Base-by-base conservation (phyloP, 2,113 vertebrate genomes). In the Thamnophis sirtalis region DNA sequence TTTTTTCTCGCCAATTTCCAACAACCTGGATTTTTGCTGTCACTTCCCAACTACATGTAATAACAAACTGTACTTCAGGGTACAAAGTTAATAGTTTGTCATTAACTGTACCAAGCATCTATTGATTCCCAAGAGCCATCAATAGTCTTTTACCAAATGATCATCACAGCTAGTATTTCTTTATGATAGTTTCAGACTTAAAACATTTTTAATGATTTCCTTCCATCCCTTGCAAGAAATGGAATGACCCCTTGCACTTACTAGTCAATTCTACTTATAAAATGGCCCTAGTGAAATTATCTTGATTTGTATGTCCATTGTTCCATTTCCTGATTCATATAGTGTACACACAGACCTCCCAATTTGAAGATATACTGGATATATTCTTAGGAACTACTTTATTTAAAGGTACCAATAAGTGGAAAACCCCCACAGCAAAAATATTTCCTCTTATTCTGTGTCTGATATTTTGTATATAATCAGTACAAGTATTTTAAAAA, bases 121-220 rank as follows among this genome's bases (percentile, higher is more conserved):
- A 55, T 92, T 93, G 58, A 85, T n/a, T 86, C 5, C 91, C 54
- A 89, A 92, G 89, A 87, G 48, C 63, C 90, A 92, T 9, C 54
- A 87, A 11, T 4, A 3, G 51, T 49, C 7, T 54, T 92, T 84
- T 58, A 48, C 43, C 38, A 55, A 89, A 84, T 84, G 49, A 21
- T 4, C 15, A 53, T 58, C 68, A 13, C 38, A 91, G 54, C n/a
- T 26, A 56, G 26, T 87, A 84, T 21, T 60, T 89, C 55, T 86
- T 89, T 88, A 24, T 89, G 15, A 38, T 43, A 68, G 80, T 49
- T 80, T 9, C 22, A 85, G 26, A 22, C 87, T 60, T 84, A 51
- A 86, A 55, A 55, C 24, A 58, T 56, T 33, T 43, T 48, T 13
- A 3, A 49, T 50, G 24, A 51, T 38, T 26, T 17, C 21, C 11